Conservation (phyloP, 2,113 vertebrate genomes). For the Haemorhous mexicanus region DNA sequence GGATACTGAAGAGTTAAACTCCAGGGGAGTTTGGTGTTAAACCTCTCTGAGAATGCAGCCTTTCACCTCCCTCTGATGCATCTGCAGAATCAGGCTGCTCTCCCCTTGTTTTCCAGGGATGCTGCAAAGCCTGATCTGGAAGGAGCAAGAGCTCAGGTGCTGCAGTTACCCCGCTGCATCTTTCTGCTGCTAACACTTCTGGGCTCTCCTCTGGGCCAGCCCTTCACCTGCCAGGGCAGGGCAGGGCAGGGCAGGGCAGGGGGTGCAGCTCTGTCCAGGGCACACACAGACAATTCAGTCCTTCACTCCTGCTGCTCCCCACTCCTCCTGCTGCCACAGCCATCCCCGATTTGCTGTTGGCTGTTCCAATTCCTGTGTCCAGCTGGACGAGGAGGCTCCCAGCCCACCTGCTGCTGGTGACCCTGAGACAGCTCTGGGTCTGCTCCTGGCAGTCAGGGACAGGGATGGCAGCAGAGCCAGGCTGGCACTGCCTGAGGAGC, state of each 20-base stretch:
- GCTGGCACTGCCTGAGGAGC: not conserved
- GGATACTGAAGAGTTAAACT: not conserved
- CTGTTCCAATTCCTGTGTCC: not conserved
- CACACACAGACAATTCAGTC: not conserved
- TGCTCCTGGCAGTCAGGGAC: not conserved
- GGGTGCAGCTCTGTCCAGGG: not conserved
- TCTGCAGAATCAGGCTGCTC: not conserved
- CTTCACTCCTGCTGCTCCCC: not conserved
- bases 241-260: not conserved
- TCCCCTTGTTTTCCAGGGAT: not conserved
- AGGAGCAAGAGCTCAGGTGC: not conserved
- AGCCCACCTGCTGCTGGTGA: not conserved
- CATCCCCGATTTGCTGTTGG: not conserved
- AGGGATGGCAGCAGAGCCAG: not conserved
- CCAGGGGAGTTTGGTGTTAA: not conserved
- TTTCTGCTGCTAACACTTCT: not conserved
- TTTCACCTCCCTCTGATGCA: not conserved
- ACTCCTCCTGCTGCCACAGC: not conserved
- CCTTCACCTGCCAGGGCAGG: not conserved
- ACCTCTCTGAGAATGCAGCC: not conserved
- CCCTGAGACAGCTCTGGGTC: fast-evolving
- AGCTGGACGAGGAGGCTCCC: conserved; percentile 3
- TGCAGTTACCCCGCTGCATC: not conserved
- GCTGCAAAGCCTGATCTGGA: not conserved
- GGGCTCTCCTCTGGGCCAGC: not conserved